Evolutionary conservation across 2,113 vertebrate species (phyloP), one percentile per base, ranked within the genome.

Genomic region (Scomber japonicus): DNA sequence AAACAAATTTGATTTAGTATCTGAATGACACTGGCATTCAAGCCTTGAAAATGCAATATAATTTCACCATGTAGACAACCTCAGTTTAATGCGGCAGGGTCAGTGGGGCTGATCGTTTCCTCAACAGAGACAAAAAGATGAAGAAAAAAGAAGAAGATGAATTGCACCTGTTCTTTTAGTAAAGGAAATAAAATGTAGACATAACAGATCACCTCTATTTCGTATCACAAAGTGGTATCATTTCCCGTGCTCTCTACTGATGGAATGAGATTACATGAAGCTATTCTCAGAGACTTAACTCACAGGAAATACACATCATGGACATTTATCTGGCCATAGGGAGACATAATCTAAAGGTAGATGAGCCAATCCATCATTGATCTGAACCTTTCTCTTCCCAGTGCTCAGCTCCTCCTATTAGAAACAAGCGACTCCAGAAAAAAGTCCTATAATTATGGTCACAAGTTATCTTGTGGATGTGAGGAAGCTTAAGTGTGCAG

Each of bases 311-410:
- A 65, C 74, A 79, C 81, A 80, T 62, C 11, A 11, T 40, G 68
- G 79, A 83, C 78, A 84, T 78, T 88, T 80, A 82, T 88, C 61
- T 83, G 77, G 50, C 82, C 76, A 82, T 17, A 60, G 82, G 75
- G 84, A 85, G 35, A 19, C 64, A 78, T 73, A 35, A 81, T 84
- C 68, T 70, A 72, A 62, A 71, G 64, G 71, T 68, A 74, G 82
- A 86, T 84, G 68, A 85, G 81, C 46, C 64, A 27, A 71, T 89
- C 68, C 74, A 88, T 90, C 87, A 90, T 30, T 66, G 75, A 74
- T 81, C 71, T 12, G 49, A 61, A 79, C 63, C 48, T 54, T 17
- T 57, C 60, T 75, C 73, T 53, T 40, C 61, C 15, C 4, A 9
- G 46, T 53, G 62, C 4, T 5, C 5, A 44, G 30, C 48, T 64